Evolutionary conservation across 2,113 vertebrate genomes (phyloP).

Genomic region (Sylvietta virens): DNA sequence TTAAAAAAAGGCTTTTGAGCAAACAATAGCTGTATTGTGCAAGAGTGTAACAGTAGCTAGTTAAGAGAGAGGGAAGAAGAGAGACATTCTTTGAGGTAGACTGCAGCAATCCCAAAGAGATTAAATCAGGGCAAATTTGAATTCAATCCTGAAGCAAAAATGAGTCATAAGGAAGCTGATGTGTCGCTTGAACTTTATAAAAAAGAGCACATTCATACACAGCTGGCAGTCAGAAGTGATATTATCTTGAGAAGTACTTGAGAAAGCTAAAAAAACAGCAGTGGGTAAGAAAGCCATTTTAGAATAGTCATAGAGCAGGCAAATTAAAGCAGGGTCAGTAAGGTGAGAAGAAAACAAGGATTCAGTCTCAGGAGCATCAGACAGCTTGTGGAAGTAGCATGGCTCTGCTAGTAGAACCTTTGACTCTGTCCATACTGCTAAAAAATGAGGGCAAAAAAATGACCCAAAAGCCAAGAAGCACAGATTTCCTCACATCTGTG

Average conservation of each 20-base stretch:
- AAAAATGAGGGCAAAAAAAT: background rate
- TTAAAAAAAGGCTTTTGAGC: constrained; percentile 45
- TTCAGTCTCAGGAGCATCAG: background rate
- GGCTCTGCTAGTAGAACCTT: background rate
- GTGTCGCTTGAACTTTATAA: constrained; percentile 47
- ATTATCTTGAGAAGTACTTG: constrained; percentile 28
- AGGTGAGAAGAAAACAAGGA: background rate
- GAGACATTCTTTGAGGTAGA: constrained; percentile 63
- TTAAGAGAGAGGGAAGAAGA: constrained; percentile 43
- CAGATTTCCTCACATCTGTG: background rate
- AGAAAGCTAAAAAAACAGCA: constrained; percentile 31
- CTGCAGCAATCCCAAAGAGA: constrained; percentile 47
- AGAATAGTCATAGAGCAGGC: background rate
- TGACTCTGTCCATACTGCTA: background rate
- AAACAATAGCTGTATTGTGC: constrained; percentile 59
- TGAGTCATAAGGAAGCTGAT: constrained; percentile 61
- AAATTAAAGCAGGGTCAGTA: background rate
- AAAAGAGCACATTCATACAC: constrained; percentile 27
- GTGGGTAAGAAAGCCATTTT: background rate
- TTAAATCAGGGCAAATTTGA: constrained; percentile 55
- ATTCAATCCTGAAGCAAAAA: constrained; percentile 57
- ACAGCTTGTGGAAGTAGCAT: background rate
- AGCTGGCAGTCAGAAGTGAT: constrained; percentile 54
- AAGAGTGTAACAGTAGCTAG: constrained; percentile 54
- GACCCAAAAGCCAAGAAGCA: background rate